Evolutionary conservation across 2,113 vertebrate species (phyloP).

Genomic region (Phalacrocorax pelagicus): DNA sequence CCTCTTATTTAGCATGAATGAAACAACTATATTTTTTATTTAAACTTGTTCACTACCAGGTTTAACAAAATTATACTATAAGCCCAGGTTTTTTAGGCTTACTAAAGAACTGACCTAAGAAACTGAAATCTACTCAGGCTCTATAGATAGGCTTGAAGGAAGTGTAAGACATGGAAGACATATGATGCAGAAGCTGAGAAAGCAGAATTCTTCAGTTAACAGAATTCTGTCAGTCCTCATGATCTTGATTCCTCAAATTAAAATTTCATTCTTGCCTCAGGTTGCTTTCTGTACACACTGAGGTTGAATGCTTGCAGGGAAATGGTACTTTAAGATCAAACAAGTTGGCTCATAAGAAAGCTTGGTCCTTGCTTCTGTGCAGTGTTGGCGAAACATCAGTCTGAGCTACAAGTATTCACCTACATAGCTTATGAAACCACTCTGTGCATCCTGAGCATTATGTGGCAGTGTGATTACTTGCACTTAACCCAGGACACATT

Average conservation of each 20-base stretch:
- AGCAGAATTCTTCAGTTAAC: background rate
- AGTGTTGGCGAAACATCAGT: background rate
- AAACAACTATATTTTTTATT: background rate
- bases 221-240: background rate
- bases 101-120: background rate
- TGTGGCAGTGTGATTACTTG: background rate
- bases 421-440: background rate
- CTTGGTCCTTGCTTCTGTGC: background rate
- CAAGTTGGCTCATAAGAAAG: background rate
- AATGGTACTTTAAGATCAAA: background rate
- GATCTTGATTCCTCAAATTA: background rate
- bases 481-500: background rate
- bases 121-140: background rate
- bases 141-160: background rate
- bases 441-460: background rate
- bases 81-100: background rate
- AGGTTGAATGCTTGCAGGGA: background rate
- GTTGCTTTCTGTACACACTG: background rate
- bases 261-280: background rate
- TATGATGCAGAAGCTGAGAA: background rate
- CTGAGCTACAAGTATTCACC: background rate
- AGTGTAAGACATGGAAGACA: background rate
- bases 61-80: background rate
- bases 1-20: background rate
- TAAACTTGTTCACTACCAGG: rapidly evolving